Evolutionary conservation across 2,797 vertebrate species (phyloP), one percentile per base, ranked within the genome.

Genomic region (Microhierax caerulescens): DNA sequence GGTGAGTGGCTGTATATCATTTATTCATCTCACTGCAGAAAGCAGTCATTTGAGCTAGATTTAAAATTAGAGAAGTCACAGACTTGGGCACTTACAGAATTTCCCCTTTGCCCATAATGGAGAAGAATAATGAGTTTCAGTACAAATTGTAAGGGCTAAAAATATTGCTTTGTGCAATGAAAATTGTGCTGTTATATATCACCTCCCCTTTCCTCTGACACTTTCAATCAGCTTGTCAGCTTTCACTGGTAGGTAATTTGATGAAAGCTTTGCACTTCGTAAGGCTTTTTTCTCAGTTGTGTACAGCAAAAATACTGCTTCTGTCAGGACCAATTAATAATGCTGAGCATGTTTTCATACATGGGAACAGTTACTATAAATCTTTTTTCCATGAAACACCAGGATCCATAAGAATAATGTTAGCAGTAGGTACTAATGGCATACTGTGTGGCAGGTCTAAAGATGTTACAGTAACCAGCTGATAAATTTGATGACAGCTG

Each of bases 161-260:
- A 98, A 93, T 96, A 98, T 92, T 96, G 50, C 96, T 96, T 97
- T 95, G 89, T 97, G 85, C 95, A 72, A 93, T 97, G 96, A 98
- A 98, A 97, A 97, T 89, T 93, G 96, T 95, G 78, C 83, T 88
- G 96, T 96, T 97, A 97, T 97, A 97, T 97, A 98, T 98, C 98
- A 98, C 95, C 73, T 97, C 95, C 81, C 93, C 80, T 95, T 83
- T 88, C 60, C 95, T 78, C 88, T 98, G 97, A 98, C 97, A 97
- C 94, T 97, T 98, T 98, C 97, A 98, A 98, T 98, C 98, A 98
- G 94, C 86, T 97, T 98, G 97, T 98, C 95, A 98, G 96, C 98
- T 98, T 98, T 98, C 57, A 96, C 83, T 96, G 86, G 57, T 83
- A 97, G 93, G 98, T 98, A 98, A 98, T 98, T 98, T 95, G 65